Conservation (phyloP, 1,140 invertebrate species). For the Zaprionus gabonicus region DNA sequence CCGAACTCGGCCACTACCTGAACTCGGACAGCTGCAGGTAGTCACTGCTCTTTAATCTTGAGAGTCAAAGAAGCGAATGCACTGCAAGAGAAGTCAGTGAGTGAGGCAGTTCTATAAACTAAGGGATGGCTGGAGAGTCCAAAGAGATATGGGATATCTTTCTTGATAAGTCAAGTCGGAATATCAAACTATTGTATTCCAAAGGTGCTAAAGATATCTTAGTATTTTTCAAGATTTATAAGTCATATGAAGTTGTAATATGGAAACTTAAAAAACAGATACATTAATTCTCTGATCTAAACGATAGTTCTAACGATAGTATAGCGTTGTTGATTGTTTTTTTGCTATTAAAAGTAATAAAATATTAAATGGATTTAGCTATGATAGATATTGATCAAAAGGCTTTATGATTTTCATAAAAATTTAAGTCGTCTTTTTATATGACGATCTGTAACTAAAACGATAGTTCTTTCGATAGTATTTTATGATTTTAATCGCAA, state of each 20-base stretch:
- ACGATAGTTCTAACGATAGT: neutral
- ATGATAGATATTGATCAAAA: too few species aligned
- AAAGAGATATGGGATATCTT: neutral
- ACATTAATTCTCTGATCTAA: neutral
- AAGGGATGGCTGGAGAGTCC: neutral
- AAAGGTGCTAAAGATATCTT: neutral
- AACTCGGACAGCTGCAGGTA: constrained; percentile 13
- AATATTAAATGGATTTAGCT: too few species aligned
- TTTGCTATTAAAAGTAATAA: too few species aligned
- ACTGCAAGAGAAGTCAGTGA: neutral
- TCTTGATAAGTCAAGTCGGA: neutral
- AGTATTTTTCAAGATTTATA: too few species aligned
- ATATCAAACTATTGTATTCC: neutral
- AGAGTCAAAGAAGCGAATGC: neutral
- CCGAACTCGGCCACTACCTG: constrained; percentile 36
- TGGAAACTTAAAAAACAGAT: neutral
- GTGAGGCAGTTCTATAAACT: neutral
- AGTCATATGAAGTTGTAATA: neutral
- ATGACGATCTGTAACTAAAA: neutral
- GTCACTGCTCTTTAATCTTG: constrained; percentile 1
- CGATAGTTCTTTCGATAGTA: neutral
- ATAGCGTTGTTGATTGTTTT: neutral
- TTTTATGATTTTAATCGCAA: too few species aligned
- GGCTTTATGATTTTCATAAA: neutral
- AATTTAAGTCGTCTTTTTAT: neutral